Conservation (phyloP, 2,797 vertebrate species). For the Tenualosa thibaudeaui region DNA sequence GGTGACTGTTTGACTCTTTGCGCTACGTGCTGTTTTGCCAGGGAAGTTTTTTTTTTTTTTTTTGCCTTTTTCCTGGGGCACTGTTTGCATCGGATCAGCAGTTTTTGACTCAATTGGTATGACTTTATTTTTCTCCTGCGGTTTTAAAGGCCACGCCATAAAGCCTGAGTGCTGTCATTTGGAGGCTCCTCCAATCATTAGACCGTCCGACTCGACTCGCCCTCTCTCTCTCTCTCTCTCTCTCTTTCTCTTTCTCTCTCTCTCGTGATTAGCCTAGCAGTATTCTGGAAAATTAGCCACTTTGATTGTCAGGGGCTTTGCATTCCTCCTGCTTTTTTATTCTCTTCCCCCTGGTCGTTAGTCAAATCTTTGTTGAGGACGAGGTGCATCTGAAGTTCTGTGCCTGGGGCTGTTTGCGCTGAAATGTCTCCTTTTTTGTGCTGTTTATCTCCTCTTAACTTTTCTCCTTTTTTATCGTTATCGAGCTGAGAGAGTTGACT, state of each 20-base stretch:
- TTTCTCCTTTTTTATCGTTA: neutral
- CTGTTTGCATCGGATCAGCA: conserved; percentile 23
- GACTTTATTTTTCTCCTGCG: conserved; percentile 25
- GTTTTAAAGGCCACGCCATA: conserved; percentile 1
- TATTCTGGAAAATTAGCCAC: conserved; percentile 36
- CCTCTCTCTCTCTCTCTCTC: too few species aligned
- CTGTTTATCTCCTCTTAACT: neutral
- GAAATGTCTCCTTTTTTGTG: neutral
- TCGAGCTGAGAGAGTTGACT: neutral
- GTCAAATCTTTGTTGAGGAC: neutral
- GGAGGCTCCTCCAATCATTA: conserved; percentile 3
- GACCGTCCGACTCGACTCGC: neutral
- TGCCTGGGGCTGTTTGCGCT: conserved; percentile 1
- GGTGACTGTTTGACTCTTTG: neutral
- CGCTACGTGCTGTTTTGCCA: neutral
- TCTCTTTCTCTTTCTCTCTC: neutral
- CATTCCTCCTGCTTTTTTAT: conserved; percentile 3
- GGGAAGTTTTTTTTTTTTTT: neutral
- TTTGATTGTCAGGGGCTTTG: conserved; percentile 67
- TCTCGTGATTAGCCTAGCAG: neutral
- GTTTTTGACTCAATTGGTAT: neutral
- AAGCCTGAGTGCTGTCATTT: conserved; percentile 23
- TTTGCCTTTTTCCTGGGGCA: neutral
- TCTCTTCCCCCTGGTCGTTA: conserved; percentile 8
- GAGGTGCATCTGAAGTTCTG: neutral